Conservation (phyloP, 2,888 invertebrate species). For the Drosophila limbata region DNA sequence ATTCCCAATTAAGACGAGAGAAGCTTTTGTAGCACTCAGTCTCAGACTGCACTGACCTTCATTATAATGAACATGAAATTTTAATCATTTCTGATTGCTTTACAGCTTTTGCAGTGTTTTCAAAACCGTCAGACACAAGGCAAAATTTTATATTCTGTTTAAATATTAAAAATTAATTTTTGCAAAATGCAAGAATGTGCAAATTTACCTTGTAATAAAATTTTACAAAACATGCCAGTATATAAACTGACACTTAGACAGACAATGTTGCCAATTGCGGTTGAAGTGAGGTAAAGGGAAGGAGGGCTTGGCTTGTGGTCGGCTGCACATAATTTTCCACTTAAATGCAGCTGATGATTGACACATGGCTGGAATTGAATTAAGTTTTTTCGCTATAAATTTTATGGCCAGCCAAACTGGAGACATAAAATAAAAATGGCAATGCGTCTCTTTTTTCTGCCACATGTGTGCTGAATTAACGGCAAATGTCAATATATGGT, state of each 20-base stretch:
- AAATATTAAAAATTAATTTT: slow-evolving; percentile 41
- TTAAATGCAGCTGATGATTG: slow-evolving; percentile 77
- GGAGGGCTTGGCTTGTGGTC: slow-evolving; percentile 17
- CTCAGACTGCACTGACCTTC: not conserved
- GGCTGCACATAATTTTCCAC: slow-evolving; percentile 71
- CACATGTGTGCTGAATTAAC: slow-evolving; percentile 32
- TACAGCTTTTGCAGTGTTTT: not conserved
- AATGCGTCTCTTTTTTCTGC: slow-evolving; percentile 28
- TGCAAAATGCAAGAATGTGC: slow-evolving; percentile 4
- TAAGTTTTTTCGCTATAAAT: slow-evolving; percentile 56
- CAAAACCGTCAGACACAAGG: not conserved
- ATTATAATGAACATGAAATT: not conserved
- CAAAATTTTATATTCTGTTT: slow-evolving; percentile 18
- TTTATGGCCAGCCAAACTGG: slow-evolving; percentile 58
- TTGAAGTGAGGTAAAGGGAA: not conserved
- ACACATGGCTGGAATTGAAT: slow-evolving; percentile 74
- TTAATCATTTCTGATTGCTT: slow-evolving; percentile 12
- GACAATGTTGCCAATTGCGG: slow-evolving; percentile 1
- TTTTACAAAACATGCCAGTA: slow-evolving; percentile 34
- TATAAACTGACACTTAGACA: slow-evolving; percentile 29
- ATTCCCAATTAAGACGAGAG: not conserved
- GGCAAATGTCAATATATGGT: slow-evolving; percentile 32
- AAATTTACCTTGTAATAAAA: slow-evolving; percentile 18
- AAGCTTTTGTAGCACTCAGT: not conserved
- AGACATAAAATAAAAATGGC: slow-evolving; percentile 54